Conservation (phyloP, 1,140 invertebrate genomes). For the Drosophila santomea region DNA sequence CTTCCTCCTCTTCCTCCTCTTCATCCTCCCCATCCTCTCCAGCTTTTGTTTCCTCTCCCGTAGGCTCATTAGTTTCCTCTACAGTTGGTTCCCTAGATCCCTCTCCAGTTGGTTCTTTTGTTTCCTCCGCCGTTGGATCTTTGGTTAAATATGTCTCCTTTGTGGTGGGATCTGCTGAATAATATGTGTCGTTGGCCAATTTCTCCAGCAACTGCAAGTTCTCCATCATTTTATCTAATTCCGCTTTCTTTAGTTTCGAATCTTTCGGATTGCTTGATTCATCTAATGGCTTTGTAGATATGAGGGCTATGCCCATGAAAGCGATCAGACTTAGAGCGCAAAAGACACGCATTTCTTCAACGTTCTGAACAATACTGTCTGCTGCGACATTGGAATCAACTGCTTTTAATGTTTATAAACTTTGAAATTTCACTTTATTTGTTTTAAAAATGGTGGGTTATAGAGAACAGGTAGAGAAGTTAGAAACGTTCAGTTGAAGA, state of each 20-base stretch:
- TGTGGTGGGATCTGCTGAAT: neutral
- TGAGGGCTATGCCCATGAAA: conserved; percentile 5
- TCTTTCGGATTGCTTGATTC: neutral
- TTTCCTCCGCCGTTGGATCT: neutral
- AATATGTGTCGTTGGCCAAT: conserved; percentile 19
- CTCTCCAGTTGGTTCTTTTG: conserved; percentile 9
- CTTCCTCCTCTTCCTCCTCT: conserved; percentile 18
- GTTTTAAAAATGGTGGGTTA: neutral
- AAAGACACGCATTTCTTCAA: conserved; percentile 44
- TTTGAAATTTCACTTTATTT: conserved; percentile 1
- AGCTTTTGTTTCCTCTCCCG: neutral
- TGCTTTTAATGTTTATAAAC: conserved; percentile 6
- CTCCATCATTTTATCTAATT: conserved; percentile 4
- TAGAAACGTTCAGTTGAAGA: neutral
- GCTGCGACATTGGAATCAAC: neutral
- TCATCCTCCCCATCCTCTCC: conserved; percentile 16
- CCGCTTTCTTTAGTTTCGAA: neutral
- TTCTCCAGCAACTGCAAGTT: conserved; percentile 12
- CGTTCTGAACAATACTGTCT: conserved; percentile 41
- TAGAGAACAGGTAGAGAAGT: neutral
- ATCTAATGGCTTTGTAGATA: neutral
- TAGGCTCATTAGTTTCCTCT: neutral
- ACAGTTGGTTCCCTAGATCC: neutral
- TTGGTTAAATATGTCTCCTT: conserved; percentile 1
- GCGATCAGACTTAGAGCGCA: conserved; percentile 21